Base-by-base conservation (phyloP, 2,113 vertebrate species). In the Vulpes vulpes region DNA sequence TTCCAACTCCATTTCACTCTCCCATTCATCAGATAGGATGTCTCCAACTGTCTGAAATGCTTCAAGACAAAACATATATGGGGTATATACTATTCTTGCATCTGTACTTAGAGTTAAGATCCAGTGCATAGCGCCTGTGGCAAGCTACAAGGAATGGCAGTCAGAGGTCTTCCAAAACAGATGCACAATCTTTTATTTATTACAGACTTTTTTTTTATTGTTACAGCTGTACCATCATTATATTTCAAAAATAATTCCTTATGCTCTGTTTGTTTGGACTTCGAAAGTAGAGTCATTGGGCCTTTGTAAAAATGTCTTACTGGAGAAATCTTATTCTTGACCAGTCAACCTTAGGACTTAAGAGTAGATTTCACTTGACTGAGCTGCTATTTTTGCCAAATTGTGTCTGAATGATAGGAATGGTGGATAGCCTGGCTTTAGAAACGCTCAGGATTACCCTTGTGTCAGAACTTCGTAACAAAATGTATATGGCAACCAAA, bases 131-230 rank as follows among this genome's bases (percentile, higher is more conserved):
- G 20, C 9, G 88, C 87, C 86, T 92, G 59, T 14, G 20, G 67
- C 19, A 17, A 97, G 62, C 35, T 73, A 69, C 73, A 89, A 96
- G 62, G 57, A 80, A 74, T 1, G 97, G 64, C 65, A 85, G 32
- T 80, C 78, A 80, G 62, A 64, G 59, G 55, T 60, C 94, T 76
- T 90, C 92, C 73, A 71, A 97, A 91, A 59, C 55, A 97, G 94
- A 93, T 62, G 94, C 15, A 71, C 8, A 53, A 89, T 96, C 89
- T 97, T 98, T 98, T 93, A 97, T 93, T 89, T 96, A 97, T 88
- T 87, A 73, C 49, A 83, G 80, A 97, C 38, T 57, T 97, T 86
- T 90, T 94, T 78, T 90, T 94, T 78, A 86, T 88, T 95, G 91
- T 97, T 97, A 96, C 71, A 97, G 92, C 64, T 95, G 91, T 85